Percentiles rank a stretch among this genome's conserved stretches.
Conservation (phyloP, 2,888 invertebrate species). For the Eupithecia insigniata region DNA sequence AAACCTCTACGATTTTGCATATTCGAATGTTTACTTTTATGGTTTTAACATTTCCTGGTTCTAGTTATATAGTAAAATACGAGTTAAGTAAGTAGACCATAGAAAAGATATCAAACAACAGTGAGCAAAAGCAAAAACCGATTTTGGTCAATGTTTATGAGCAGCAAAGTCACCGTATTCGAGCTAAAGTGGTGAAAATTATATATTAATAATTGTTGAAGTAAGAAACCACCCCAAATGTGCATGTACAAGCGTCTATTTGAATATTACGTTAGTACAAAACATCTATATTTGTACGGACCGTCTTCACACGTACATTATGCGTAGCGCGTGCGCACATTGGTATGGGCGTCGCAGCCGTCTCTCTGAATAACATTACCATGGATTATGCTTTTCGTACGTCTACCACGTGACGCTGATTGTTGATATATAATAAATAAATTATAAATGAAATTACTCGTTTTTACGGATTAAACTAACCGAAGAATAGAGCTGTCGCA, state of each 20-base stretch:
- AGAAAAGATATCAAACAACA: no score
- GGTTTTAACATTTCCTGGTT: no score
- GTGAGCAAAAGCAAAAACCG: no score
- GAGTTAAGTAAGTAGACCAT: no score
- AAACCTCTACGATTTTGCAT: no score
- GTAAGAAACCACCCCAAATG: not conserved
- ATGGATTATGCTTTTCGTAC: conserved; percentile 49
- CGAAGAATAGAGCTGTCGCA: not conserved
- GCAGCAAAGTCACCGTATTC: no score
- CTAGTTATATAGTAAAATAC: no score
- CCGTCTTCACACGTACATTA: conserved; percentile 54
- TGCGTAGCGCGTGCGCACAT: conserved; percentile 77
- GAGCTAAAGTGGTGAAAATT: no score
- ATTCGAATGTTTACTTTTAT: no score
- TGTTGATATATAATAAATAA: conserved; percentile 21
- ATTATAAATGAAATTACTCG: conserved; percentile 8
- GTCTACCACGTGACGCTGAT: conserved; percentile 38
- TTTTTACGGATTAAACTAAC: not conserved
- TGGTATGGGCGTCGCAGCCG: conserved; percentile 60
- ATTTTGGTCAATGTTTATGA: no score
- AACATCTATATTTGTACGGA: not conserved
- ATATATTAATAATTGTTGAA: no score
- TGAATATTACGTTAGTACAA: not conserved
- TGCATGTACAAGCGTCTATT: not conserved
- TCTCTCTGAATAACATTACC: conserved; percentile 70